Conservation (phyloP, 2,888 invertebrate species). For the Polia nebulosa region DNA sequence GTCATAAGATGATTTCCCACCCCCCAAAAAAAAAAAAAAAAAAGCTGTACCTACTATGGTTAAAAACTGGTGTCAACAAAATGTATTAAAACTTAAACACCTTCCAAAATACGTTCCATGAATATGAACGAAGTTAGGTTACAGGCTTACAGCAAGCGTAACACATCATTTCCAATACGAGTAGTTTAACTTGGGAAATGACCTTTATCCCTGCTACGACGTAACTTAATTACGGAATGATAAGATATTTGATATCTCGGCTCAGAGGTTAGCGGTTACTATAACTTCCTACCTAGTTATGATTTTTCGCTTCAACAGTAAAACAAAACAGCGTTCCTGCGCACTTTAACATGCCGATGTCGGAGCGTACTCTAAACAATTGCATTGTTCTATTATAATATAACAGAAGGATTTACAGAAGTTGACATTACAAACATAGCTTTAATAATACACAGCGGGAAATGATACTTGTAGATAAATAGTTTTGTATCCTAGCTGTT, state of each 20-base stretch:
- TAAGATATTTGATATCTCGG: constrained; percentile 58
- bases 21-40: too few relatives aligned
- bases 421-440: constrained; percentile 34
- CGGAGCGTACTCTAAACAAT: constrained; percentile 47
- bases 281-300: constrained; percentile 32
- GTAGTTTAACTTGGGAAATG: constrained; percentile 54
- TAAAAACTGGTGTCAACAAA: constrained; percentile 12
- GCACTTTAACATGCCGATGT: constrained; percentile 42
- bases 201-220: constrained; percentile 51
- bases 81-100: constrained; percentile 25
- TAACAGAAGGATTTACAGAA: constrained; percentile 40
- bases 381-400: constrained; percentile 58
- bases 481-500: constrained; percentile 16
- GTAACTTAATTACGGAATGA: constrained; percentile 51
- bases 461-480: constrained; percentile 45
- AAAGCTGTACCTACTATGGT: neutral
- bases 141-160: constrained; percentile 18
- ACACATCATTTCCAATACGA: constrained; percentile 35
- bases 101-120: constrained; percentile 21
- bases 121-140: constrained; percentile 33
- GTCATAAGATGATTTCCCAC: too few relatives aligned
- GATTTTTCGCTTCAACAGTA: constrained; percentile 38
- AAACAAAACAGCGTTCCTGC: constrained; percentile 44
- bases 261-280: constrained; percentile 55
- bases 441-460: constrained; percentile 15